A percentile compares a stretch with the other conserved stretches of the same genome.
Conservation (phyloP, 2,113 vertebrate genomes). For the Hystrix cristata region DNA sequence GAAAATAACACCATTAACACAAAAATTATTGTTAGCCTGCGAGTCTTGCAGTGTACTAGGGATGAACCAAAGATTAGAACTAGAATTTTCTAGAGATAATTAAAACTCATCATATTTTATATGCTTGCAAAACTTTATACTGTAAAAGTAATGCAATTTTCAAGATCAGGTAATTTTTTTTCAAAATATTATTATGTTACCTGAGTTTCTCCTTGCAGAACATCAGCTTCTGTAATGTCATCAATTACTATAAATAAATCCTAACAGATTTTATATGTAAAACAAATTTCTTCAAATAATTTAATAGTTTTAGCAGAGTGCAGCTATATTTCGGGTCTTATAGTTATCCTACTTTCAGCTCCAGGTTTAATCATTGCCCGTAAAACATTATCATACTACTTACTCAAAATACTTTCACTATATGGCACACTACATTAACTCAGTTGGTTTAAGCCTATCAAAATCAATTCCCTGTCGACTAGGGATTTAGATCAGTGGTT, state of each 20-base stretch:
- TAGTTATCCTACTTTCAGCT: not conserved
- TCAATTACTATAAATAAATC: not conserved
- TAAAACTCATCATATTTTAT: not conserved
- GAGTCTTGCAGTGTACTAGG: not conserved
- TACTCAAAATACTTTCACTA: constrained; percentile 31
- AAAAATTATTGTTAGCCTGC: not conserved
- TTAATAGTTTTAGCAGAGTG: not conserved
- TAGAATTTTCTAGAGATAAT: not conserved
- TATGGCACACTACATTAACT: not conserved
- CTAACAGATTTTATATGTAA: not conserved
- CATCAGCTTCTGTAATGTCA: not conserved
- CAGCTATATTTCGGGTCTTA: not conserved
- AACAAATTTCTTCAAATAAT: not conserved
- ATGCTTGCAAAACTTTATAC: not conserved
- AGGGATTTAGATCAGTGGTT: too few species aligned
- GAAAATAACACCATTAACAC: not conserved
- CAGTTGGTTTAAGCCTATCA: not conserved
- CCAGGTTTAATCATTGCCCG: not conserved
- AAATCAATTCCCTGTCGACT: constrained; percentile 13
- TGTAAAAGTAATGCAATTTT: constrained; percentile 1
- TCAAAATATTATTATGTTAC: constrained; percentile 21
- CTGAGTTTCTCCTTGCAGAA: not conserved
- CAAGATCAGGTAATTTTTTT: not conserved
- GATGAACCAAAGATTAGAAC: not conserved
- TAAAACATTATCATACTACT: not conserved